Evolutionary conservation across 2,888 invertebrate species (phyloP).

Genomic region (Eristalis arbustorum): DNA sequence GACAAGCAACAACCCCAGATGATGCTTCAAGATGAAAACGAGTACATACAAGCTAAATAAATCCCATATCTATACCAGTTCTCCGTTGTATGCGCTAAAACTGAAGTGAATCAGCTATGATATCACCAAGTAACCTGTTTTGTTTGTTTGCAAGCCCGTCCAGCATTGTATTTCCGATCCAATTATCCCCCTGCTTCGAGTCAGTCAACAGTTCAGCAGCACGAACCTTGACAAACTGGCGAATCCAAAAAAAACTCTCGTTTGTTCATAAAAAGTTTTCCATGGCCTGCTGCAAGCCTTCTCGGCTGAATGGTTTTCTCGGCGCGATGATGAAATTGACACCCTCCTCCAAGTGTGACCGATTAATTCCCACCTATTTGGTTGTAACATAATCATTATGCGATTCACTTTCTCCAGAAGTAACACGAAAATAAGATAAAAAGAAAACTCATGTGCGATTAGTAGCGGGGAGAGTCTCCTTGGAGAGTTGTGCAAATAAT

Average conservation of each 20-base stretch:
- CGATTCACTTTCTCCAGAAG: background rate
- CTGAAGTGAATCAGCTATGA: too few relatives aligned
- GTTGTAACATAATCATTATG: background rate
- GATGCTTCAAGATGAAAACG: too few relatives aligned
- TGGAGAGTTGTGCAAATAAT: background rate
- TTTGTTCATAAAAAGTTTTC: background rate
- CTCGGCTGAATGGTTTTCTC: background rate
- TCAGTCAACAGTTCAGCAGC: background rate
- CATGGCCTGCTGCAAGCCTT: background rate
- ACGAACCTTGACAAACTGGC: background rate
- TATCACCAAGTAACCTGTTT: too few relatives aligned
- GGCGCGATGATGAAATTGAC: background rate
- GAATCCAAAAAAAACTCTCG: background rate
- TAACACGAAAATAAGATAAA: background rate
- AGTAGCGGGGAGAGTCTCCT: background rate
- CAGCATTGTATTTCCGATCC: too few relatives aligned
- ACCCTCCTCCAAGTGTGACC: slow-evolving; percentile 13
- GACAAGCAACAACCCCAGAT: too few relatives aligned
- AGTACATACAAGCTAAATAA: too few relatives aligned
- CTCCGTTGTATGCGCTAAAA: too few relatives aligned
- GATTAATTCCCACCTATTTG: slow-evolving; percentile 8
- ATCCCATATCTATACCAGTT: too few relatives aligned
- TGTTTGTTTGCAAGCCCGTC: too few relatives aligned
- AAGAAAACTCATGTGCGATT: background rate
- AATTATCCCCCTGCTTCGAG: background rate